Percentiles rank a stretch among this genome's conserved stretches.
Evolutionary conservation across 2,113 vertebrate species (phyloP).

Genomic region (Accipiter cooperii): DNA sequence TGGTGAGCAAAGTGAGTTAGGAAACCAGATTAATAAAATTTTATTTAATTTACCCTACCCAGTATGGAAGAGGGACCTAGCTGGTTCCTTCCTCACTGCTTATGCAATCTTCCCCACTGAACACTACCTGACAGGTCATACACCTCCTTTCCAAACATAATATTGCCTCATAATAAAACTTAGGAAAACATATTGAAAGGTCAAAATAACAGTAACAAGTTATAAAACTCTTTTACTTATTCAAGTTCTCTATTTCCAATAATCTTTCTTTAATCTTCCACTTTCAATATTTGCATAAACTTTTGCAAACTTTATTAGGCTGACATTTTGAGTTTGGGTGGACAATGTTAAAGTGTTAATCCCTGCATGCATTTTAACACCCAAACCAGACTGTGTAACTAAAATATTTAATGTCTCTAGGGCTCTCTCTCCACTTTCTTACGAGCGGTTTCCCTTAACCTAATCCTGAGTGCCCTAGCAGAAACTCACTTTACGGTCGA

Average conservation of each 20-base stretch:
- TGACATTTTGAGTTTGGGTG: neutral
- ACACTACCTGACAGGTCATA: neutral
- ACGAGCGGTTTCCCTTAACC: neutral
- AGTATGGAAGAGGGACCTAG: neutral
- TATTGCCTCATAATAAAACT: constrained; percentile 9
- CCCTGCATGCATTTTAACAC: neutral
- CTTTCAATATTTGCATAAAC: constrained; percentile 12
- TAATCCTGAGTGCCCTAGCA: neutral
- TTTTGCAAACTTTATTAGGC: constrained; percentile 3
- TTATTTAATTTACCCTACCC: neutral
- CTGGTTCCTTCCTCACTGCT: neutral
- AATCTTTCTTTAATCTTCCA: neutral
- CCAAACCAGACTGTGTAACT: neutral
- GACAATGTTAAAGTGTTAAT: constrained; percentile 13
- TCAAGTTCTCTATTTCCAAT: neutral
- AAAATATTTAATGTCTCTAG: neutral
- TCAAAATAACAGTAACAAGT: constrained; percentile 7
- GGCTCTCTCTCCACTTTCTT: neutral
- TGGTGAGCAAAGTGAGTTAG: neutral
- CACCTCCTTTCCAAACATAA: neutral
- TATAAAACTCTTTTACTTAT: neutral
- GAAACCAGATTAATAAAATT: neutral
- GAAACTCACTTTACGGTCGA: neutral
- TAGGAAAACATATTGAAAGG: constrained; percentile 2
- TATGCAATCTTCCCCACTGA: neutral